Evolutionary conservation across 35 echinoderm and acorn worm species (phyloP).

Genomic region (Hemicentrotus pulcherrimus): DNA sequence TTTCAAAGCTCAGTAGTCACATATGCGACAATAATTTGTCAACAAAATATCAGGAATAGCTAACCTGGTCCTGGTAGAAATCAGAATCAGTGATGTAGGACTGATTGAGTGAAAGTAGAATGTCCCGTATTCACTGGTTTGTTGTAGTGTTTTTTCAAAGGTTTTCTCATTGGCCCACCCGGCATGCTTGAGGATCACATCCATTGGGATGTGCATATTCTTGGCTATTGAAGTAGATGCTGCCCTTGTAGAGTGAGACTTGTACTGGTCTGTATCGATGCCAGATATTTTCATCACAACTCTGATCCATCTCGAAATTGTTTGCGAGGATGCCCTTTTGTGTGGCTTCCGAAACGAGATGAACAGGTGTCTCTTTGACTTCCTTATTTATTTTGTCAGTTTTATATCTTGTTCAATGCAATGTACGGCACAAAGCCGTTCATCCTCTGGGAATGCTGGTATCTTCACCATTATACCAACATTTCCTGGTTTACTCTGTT

Average conservation of each 20-base stretch:
- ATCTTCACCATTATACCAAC: background rate
- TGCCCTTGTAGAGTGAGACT: constrained; percentile 67
- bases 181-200: constrained; percentile 60
- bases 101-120: background rate
- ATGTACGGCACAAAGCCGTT: background rate
- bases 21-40: too few species aligned
- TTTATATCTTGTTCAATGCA: background rate
- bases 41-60: too few species aligned
- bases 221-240: constrained; percentile 60
- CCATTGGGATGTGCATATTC: constrained; percentile 39
- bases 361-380: background rate
- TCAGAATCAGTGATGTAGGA: too few species aligned
- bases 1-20: too few species aligned
- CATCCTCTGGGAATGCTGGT: background rate
- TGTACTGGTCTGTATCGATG: constrained; percentile 59
- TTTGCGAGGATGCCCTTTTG: constrained; percentile 6
- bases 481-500: background rate
- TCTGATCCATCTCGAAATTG: constrained; percentile 64
- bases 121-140: constrained; percentile 1
- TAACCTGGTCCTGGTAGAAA: too few species aligned
- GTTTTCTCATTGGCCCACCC: constrained; percentile 66
- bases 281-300: constrained; percentile 57
- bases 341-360: background rate
- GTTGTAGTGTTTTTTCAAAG: constrained; percentile 67
- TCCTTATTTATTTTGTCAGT: background rate